phyloP scores from a whole-genome alignment of 1,140 invertebrate species.

The Zaprionus ornatus region DNA sequence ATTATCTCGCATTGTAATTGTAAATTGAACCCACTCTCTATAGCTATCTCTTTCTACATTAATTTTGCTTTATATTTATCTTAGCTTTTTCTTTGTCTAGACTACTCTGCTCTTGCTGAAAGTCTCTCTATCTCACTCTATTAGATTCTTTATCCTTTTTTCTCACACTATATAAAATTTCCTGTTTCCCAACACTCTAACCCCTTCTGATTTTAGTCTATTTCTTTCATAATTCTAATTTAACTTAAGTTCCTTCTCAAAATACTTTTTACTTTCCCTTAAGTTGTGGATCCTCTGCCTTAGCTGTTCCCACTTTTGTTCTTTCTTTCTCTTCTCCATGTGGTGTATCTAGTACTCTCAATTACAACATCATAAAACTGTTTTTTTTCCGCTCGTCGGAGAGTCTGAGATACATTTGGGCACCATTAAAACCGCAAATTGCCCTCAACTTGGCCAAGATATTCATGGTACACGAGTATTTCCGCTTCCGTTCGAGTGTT shows the following conservation, averaged over 20 bases:
- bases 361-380: conserved; percentile 59
- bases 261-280: conserved; percentile 31
- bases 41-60: background rate
- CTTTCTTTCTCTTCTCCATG: conserved; percentile 28
- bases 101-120: background rate
- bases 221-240: too few species aligned
- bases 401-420: conserved; percentile 1
- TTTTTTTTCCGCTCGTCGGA: conserved; percentile 7
- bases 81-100: background rate
- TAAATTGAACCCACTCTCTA: conserved; percentile 31
- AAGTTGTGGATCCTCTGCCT: conserved; percentile 22
- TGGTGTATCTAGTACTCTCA: conserved; percentile 57
- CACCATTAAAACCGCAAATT: conserved; percentile 74
- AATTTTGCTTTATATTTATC: conserved; percentile 1
- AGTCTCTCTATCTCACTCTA: background rate
- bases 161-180: too few species aligned
- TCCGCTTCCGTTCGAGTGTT: conserved; percentile 61
- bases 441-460: conserved; percentile 69
- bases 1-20: conserved; percentile 41
- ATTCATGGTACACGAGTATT: conserved; percentile 40
- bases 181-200: too few species aligned
- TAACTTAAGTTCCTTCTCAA: background rate
- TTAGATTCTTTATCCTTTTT: background rate
- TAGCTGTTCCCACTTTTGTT: background rate
- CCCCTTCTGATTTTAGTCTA: too few species aligned